These are phyloP conservation scores for Papilio helenus DNA, from an alignment of 1,140 invertebrate species.

Conservation along the genomic window DNA sequence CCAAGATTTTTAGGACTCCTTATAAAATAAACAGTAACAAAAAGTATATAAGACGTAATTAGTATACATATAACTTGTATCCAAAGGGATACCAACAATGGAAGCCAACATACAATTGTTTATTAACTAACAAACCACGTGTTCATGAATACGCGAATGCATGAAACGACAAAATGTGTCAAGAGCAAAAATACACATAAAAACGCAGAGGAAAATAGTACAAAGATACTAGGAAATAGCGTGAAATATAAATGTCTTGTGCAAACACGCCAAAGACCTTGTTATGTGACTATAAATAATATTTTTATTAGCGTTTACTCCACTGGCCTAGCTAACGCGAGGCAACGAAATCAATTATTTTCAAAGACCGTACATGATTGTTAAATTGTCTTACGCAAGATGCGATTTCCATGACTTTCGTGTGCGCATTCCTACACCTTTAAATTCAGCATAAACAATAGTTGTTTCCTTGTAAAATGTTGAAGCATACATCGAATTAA, in stretches of 20 bases:
- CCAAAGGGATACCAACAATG: too few species aligned
- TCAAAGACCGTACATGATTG: constrained; percentile 34
- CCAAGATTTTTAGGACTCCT: too few species aligned
- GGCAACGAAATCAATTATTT: constrained; percentile 31
- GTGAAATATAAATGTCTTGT: constrained; percentile 23
- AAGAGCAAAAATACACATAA: constrained; percentile 29
- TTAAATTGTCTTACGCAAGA: constrained; percentile 29
- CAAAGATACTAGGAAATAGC: constrained; percentile 15
- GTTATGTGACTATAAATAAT: constrained; percentile 40
- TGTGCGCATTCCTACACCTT: constrained; percentile 24
- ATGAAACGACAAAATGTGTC: constrained; percentile 5
- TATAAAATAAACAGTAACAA: too few species aligned
- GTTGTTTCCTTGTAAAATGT: neutral
- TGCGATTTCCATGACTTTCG: constrained; percentile 24
- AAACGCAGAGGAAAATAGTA: constrained; percentile 20
- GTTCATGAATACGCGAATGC: neutral
- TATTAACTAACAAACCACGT: neutral
- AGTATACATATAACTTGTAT: too few species aligned
- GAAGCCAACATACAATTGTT: neutral
- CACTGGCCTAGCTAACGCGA: constrained; percentile 38
- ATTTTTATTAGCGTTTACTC: constrained; percentile 38
- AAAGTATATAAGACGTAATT: too few species aligned
- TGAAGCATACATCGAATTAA: constrained; percentile 18
- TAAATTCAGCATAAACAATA: neutral
- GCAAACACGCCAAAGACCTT: constrained; percentile 30